phyloP scores from a whole-genome alignment of 2,888 invertebrate genomes.

The Epinotia ramella region DNA sequence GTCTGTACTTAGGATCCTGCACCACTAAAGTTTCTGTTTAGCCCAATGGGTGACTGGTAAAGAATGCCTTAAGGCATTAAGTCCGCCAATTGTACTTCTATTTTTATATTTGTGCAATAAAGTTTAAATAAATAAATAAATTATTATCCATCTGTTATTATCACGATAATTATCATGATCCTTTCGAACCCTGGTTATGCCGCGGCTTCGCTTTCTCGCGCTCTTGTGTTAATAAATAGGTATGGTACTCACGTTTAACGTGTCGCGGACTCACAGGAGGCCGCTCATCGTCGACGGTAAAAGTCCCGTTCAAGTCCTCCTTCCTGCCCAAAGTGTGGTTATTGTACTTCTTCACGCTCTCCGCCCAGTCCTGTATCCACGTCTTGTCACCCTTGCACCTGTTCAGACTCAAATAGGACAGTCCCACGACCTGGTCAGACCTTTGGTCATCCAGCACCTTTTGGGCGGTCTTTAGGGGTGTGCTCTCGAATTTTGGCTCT shows the following conservation, averaged over 20 bases:
- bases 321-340: conserved; percentile 66
- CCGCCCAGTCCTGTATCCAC: conserved; percentile 88
- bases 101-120: too few species aligned
- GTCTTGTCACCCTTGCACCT: conserved; percentile 82
- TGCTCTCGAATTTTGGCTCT: conserved; percentile 74
- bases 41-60: too few species aligned
- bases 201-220: too few species aligned
- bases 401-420: conserved; percentile 79
- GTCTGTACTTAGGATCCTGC: too few species aligned
- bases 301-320: conserved; percentile 57
- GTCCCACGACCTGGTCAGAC: conserved; percentile 73
- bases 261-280: conserved; percentile 78
- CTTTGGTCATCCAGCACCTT: conserved; percentile 70
- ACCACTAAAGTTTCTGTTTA: too few species aligned
- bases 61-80: too few species aligned
- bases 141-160: too few species aligned
- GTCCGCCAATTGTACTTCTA: too few species aligned
- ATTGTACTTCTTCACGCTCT: conserved; percentile 85
- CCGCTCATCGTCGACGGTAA: conserved; percentile 63
- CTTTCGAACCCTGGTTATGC: too few species aligned
- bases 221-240: too few species aligned
- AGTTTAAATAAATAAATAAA: too few species aligned
- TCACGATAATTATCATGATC: too few species aligned
- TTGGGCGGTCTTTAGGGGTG: conserved; percentile 73
- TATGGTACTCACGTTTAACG: conserved; percentile 74